Conservation (phyloP, 2,113 vertebrate genomes). For the Illadopsis cleaveri region DNA sequence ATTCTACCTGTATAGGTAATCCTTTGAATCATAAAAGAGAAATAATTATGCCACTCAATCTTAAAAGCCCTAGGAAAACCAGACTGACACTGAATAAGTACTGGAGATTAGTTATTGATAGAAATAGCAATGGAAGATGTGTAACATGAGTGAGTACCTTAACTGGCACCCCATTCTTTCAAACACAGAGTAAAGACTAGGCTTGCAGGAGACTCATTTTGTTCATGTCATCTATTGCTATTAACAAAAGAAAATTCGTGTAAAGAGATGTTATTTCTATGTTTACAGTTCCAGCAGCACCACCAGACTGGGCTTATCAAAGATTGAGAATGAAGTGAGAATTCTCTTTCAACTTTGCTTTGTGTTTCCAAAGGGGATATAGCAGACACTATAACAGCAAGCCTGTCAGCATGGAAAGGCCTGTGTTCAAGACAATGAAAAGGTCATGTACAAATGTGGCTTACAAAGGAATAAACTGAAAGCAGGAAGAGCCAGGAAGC, state of each 20-base stretch:
- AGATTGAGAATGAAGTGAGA: not conserved
- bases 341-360: not conserved
- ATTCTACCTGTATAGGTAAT: not conserved
- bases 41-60: not conserved
- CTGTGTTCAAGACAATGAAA: not conserved
- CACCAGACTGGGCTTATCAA: not conserved
- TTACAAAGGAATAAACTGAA: not conserved
- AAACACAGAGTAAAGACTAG: not conserved
- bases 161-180: not conserved
- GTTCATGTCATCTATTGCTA: not conserved
- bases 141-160: not conserved
- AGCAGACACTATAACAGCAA: not conserved
- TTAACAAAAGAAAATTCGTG: not conserved
- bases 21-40: not conserved
- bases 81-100: not conserved
- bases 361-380: not conserved
- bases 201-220: not conserved
- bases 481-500: not conserved
- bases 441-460: not conserved
- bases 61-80: not conserved
- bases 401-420: not conserved
- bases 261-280: not conserved
- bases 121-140: not conserved
- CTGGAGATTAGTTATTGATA: not conserved
- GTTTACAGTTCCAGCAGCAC: not conserved